These are phyloP conservation scores for Panagrolaimus sp. DNA, from an alignment of 1,140 invertebrate genomes.

Conservation along the genomic window DNA sequence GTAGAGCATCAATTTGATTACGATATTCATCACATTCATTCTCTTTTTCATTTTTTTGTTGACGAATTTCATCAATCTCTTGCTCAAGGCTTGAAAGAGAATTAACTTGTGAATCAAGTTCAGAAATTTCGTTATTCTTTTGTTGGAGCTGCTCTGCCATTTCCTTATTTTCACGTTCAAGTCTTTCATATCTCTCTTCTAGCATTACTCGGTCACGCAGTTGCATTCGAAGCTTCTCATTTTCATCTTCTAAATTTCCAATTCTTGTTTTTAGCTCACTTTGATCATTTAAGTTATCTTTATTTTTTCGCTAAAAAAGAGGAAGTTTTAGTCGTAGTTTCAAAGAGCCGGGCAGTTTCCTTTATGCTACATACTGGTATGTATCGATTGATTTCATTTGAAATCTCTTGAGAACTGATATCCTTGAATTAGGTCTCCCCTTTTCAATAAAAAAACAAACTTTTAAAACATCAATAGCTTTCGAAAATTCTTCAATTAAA, in stretches of 20 bases:
- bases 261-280: neutral
- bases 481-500: conserved; percentile 5
- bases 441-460: conserved; percentile 13
- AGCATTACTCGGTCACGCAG: neutral
- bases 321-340: neutral
- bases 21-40: neutral
- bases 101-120: neutral
- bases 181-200: neutral
- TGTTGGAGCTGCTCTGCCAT: neutral
- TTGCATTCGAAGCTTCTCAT: conserved; percentile 1
- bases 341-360: too few relatives aligned
- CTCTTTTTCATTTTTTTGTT: neutral
- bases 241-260: neutral
- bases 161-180: neutral
- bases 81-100: neutral
- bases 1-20: neutral
- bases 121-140: neutral
- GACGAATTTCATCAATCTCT: neutral
- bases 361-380: too few relatives aligned
- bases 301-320: neutral
- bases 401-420: too few relatives aligned
- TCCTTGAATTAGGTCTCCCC: too few relatives aligned
- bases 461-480: conserved; percentile 2
- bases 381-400: too few relatives aligned
- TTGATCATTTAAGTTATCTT: neutral